Evolutionary conservation across 2,113 vertebrate genomes (phyloP).

Genomic region (Morphnarchus princeps): DNA sequence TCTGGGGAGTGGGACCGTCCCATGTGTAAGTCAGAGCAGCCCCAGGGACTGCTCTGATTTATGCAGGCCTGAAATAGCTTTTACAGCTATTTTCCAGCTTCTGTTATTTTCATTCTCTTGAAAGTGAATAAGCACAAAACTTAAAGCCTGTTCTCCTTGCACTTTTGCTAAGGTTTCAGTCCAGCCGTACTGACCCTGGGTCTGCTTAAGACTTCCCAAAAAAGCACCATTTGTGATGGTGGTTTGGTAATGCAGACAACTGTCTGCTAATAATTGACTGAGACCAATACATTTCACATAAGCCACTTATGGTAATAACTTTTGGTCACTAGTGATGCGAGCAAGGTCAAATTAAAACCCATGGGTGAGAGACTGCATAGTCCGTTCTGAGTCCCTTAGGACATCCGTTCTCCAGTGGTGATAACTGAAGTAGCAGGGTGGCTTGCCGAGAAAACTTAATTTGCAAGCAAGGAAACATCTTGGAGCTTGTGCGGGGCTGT

Average conservation of each 20-base stretch:
- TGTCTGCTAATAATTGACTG: conserved; percentile 59
- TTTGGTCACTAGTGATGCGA: conserved; percentile 23
- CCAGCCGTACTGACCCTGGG: neutral
- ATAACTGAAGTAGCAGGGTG: neutral
- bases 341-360: conserved; percentile 48
- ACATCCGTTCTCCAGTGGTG: neutral
- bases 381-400: neutral
- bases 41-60: neutral
- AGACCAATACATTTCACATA: conserved; percentile 47
- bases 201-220: conserved; percentile 28
- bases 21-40: neutral
- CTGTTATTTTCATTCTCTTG: neutral
- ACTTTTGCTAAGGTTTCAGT: conserved; percentile 35
- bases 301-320: conserved; percentile 50
- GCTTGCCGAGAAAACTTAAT: neutral
- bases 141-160: neutral
- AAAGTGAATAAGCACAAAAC: conserved; percentile 26
- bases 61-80: neutral
- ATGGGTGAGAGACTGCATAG: neutral
- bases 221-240: conserved; percentile 33
- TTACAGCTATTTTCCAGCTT: neutral
- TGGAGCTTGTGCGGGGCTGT: neutral
- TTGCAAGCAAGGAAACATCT: neutral
- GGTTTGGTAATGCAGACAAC: conserved; percentile 58
- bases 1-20: neutral